These are phyloP conservation scores for Perizoma flavofasciatum DNA, from an alignment of 2,888 invertebrate genomes.

Conservation along the genomic window DNA sequence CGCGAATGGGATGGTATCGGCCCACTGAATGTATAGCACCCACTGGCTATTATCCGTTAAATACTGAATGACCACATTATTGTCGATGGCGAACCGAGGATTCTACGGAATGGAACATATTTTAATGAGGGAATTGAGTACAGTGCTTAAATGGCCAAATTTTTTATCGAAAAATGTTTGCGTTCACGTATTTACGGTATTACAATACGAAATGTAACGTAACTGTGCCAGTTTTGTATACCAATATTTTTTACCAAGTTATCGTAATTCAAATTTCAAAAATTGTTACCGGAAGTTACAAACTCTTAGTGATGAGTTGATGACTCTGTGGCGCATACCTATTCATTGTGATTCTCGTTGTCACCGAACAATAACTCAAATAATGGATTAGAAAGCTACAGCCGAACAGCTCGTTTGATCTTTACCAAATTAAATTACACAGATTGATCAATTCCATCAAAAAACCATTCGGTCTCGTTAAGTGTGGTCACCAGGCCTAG, in stretches of 20 bases:
- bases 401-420: too few species aligned
- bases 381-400: too few species aligned
- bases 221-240: too few species aligned
- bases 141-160: conserved; percentile 17
- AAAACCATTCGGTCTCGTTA: too few species aligned
- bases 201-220: background rate
- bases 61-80: conserved; percentile 44
- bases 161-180: conserved; percentile 8
- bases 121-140: conserved; percentile 18
- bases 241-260: background rate
- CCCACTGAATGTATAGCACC: conserved; percentile 46
- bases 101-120: conserved; percentile 26
- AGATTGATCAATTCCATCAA: too few species aligned
- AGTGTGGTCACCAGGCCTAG: too few species aligned
- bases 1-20: conserved; percentile 44
- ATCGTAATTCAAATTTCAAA: conserved; percentile 5
- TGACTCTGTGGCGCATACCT: too few species aligned
- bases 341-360: too few species aligned
- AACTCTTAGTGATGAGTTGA: too few species aligned
- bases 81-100: conserved; percentile 26
- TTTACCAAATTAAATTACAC: too few species aligned
- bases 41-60: conserved; percentile 48
- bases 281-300: too few species aligned
- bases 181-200: background rate
- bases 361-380: too few species aligned